Conservation (phyloP, 2,888 invertebrate species). For the Andricus quercusramuli region DNA sequence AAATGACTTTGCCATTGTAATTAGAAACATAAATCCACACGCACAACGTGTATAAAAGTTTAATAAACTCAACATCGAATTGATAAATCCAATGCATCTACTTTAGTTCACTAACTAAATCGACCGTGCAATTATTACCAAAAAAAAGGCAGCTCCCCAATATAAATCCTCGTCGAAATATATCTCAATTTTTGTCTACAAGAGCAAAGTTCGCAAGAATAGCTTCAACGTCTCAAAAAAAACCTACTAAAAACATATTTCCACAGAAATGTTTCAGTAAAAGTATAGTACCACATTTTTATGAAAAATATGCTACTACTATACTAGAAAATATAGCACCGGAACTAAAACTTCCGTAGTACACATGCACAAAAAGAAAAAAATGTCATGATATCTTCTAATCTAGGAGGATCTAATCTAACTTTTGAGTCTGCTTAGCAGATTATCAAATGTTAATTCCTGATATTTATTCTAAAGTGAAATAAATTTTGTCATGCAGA, state of each 20-base stretch:
- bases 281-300: not conserved
- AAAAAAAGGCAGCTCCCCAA: not conserved
- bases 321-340: not conserved
- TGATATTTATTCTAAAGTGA: not conserved
- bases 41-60: not conserved
- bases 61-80: not conserved
- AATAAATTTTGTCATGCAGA: not conserved
- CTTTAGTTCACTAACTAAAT: not conserved
- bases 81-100: not conserved
- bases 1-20: constrained; percentile 2
- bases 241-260: not conserved
- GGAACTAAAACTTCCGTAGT: not conserved
- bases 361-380: constrained; percentile 4
- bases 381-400: not conserved
- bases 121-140: not conserved
- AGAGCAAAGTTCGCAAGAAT: not conserved
- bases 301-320: not conserved
- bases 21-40: not conserved
- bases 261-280: not conserved
- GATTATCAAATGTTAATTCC: not conserved
- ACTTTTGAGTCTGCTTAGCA: not conserved
- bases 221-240: not conserved
- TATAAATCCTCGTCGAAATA: not conserved
- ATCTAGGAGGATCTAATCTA: not conserved
- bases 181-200: not conserved